Evolutionary conservation across 2,797 vertebrate genomes (phyloP), one percentile per base, ranked within the genome.

Genomic region (Chloroceryle inda): DNA sequence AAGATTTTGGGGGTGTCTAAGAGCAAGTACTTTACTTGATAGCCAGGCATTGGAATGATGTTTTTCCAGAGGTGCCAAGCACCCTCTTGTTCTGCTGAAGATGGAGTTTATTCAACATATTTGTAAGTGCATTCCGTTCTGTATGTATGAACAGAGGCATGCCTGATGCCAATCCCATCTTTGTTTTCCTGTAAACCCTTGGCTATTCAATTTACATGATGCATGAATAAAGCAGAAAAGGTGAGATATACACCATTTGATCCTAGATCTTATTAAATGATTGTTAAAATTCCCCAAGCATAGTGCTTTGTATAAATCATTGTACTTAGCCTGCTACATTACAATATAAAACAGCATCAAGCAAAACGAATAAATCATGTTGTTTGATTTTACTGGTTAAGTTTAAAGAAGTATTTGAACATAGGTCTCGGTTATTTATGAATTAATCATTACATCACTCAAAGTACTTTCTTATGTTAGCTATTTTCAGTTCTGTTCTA

Each of bases 251-350:
- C 47, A 69, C 88, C 85, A 78, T 84, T 90, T 84, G 53, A 66
- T 88, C 85, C 92, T 53, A 93, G 88, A 87, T 79, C 55, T 86
- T 74, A 62, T 94, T 82, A 92, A 89, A 86, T 71, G 75, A 77
- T 81, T 73, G 71, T 64, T 78, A 91, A 85, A 92, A 69, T 87
- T 84, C 67, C 82, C 89, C 83, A 81, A 75, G 68, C 49, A 5
- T n/a, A 49, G 37, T 68, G 37, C 53, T 84, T 83, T 40, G n/a
- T 83, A 86, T 88, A 86, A 85, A 85, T 83, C 89, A 72, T 75
- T 81, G 27, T 75, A 42, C 40, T 50, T 72, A 77, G 49, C 44
- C 44, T 83, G 87, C 64, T 85, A 74, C 58, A 84, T 86, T 66
- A 78, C 82, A 78, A 7, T 38, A 75, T 56, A 75, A 85, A 83